Percentiles rank a stretch among this genome's conserved stretches.
phyloP scores from a whole-genome alignment of 2,797 vertebrate genomes.

The Xerus rutilus region DNA sequence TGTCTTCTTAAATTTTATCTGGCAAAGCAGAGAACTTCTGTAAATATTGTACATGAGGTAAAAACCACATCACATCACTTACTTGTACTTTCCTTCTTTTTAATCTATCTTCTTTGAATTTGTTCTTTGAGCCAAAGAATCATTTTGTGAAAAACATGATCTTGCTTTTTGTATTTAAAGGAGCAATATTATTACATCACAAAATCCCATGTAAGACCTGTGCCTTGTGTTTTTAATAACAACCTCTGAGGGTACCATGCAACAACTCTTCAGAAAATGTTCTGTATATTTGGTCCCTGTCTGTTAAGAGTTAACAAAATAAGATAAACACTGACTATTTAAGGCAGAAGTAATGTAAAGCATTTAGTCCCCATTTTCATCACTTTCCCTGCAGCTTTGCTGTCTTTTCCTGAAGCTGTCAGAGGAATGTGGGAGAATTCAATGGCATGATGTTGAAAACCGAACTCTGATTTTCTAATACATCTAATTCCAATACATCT shows the following conservation, averaged over 20 bases:
- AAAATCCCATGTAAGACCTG: background rate
- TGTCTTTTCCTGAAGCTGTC: background rate
- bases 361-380: background rate
- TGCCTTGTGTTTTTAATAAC: conserved; percentile 1
- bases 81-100: background rate
- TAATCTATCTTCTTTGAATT: background rate
- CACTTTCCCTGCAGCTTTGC: background rate
- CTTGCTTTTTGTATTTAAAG: background rate
- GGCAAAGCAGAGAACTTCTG: background rate
- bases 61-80: background rate
- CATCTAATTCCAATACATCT: background rate
- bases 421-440: background rate
- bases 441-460: background rate
- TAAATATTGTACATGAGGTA: background rate
- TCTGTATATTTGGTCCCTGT: background rate
- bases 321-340: background rate
- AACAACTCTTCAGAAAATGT: background rate
- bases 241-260: background rate
- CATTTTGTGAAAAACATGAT: background rate
- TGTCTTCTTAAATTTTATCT: background rate
- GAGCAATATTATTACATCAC: background rate
- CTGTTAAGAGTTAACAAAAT: background rate
- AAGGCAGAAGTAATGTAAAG: background rate
- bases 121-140: background rate
- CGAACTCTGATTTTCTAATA: background rate